Base-by-base conservation (phyloP, 35 echinoderm and acorn worm species). In the Lytechinus variegatus region DNA sequence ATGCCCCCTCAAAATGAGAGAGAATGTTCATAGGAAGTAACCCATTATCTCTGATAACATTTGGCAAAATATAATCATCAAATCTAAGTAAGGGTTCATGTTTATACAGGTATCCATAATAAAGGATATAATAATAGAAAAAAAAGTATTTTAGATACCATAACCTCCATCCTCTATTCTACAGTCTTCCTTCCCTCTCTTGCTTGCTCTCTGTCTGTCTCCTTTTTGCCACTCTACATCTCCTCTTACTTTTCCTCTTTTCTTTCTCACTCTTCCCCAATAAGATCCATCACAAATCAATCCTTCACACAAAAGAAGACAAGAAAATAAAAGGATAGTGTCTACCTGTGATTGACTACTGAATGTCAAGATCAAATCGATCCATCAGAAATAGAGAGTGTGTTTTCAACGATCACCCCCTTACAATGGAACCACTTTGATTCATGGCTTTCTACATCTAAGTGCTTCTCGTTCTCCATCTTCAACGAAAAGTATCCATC, bases 311-410 rank as follows among this genome's bases (percentile, higher is more conserved):
- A 58, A 79, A 79, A 79, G 66, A 79, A 72, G 13, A 21, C 61
- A 72, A 72, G 61, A 72, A 24, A 79, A 24, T 24, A 79, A 14
- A 79, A 79, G 66, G 8, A 79, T 24, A 79, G 66, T 79, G 66
- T 79, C 66, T 79, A 79, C 66, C 66, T 79, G 66, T 79, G 66
- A 79, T 79, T 79, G 66, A 79, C 66, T 79, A 79, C 66, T 79
- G 66, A 79, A 79, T 79, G 66, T 79, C 66, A 79, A 79, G 66
- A 79, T 79, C 66, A 79, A 79, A 79, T 79, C 66, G 66, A 79
- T 79, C 66, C 66, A 79, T 79, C 66, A 79, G 66, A 79, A 79
- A 79, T 4, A n/a, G 66, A 79, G 66, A 79, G 66, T 79, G 66
- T 79, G 66, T 79, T 79, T 21, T 24, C 66, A 79, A 24, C 66